Base-by-base conservation (phyloP, 2,797 vertebrate genomes). In the Tenualosa ilisha region DNA sequence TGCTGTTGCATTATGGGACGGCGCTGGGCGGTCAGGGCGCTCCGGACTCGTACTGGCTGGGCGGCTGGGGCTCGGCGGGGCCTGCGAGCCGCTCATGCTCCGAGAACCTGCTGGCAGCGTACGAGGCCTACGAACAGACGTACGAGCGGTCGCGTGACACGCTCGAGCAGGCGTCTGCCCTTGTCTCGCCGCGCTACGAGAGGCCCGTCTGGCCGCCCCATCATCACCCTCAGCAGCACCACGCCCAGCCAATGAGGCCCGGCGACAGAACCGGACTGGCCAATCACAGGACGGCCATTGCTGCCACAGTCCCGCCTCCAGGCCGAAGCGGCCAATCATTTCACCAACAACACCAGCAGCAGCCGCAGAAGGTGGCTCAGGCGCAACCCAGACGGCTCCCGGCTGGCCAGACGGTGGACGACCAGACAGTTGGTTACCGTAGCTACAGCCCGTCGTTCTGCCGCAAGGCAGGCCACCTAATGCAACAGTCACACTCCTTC, bases 371-470 rank as follows among this genome's bases (percentile, higher is more conserved):
- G 72, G 13, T 46, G 72, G 4, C 68, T 0, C 31, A 72, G 26
- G 72, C 72, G 17, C 72, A 88, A 31, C 24, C 84, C 15, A 87
- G 63, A 83, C 50, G 75, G 63, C 68, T 82, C 59, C 87, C 65
- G 4, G 3, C 86, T 49, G 79, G 94, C 72, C 95, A 91, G 72
- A 92, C 94, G 40, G 92, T 91, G 26, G 96, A 96, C 0, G 96
- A 97, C 0, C 94, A 96, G n/a, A 94, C 95, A 84, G 92, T 96
- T 0, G 97, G 96, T n/a, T 97, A 97, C 91, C 94, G 94, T 72
- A 98, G 96, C 91, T 97, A 97, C 89, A 98, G 96, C 89, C 97
- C 96, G 0, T 97, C 97, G 4, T 97, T 97, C 92, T 95, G 95
- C 89, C 96, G 93, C 82, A 96, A 96, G 91, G 95, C 95, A 0